Base-by-base conservation (phyloP, 2,888 invertebrate species). In the Cyrtodaria siliqua region DNA sequence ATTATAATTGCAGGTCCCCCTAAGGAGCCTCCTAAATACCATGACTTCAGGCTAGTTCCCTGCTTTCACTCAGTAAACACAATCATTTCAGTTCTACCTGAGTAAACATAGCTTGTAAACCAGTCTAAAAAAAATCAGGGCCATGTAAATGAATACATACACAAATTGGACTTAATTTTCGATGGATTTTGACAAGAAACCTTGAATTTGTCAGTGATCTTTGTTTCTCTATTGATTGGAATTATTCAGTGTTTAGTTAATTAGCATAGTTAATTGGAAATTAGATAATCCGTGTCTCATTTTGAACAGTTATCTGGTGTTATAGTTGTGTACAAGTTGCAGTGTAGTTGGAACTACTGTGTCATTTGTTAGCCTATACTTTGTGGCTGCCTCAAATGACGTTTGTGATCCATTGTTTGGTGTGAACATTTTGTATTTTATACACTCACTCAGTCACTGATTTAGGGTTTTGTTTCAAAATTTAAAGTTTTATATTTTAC, bases 41-140 rank as follows among this genome's bases (percentile, higher is more conserved):
- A 76, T 73, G 55, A 76, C 80, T 73, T 53, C 63, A 77, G 80
- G 80, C 80, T n/a, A n/a, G n/a, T n/a, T n/a, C n/a, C 71, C 69
- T 73, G 69, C 72, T 80, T 80, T 80, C 80, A 70, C 80, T 80
- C 57, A 66, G 67, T 57, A 69, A 73, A 73, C 52, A 73, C 73
- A 71, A 69, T 74, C 74, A 74, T 56, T 56, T 40, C 67, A 24
- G 73, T 73, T 70, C 73, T 67, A 73, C 76, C 76, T 80, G 80
- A 77, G 62, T 76, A 67, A 67, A 60, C 76, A 42, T 50, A 40
- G 29, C 44, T 52, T 49, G 18, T 49, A 33, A 47, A 18, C 14
- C 49, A 61, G 44, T n/a, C n/a, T n/a, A n/a, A n/a, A n/a, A n/a
- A n/a, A n/a, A n/a, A n/a, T n/a, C n/a, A n/a, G n/a, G n/a, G n/a